Evolutionary conservation across 2,888 invertebrate genomes (phyloP).

Genomic region (Hypomecis atomaria): DNA sequence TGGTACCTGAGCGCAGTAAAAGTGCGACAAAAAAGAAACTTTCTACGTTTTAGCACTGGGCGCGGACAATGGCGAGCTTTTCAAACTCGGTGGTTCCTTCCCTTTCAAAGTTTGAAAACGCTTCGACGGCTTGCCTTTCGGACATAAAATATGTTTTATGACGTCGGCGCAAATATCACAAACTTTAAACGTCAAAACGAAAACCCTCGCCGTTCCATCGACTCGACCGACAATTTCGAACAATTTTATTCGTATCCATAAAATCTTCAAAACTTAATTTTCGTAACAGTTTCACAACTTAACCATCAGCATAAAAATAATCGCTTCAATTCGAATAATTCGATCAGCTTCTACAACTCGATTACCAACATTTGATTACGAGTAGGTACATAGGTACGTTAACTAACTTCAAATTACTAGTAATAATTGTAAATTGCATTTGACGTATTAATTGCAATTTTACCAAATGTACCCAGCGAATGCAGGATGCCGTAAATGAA

Average conservation of each 20-base stretch:
- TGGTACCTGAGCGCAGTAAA: conserved; percentile 45
- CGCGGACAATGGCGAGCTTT: conserved; percentile 67
- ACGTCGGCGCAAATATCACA: conserved; percentile 74
- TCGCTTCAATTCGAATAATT: conserved; percentile 15
- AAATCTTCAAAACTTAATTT: conserved; percentile 7
- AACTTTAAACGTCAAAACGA: conserved; percentile 61
- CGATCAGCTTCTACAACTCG: conserved; percentile 18
- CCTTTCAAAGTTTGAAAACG: conserved; percentile 73
- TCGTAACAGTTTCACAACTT: conserved; percentile 15
- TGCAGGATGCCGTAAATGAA: conserved; percentile 6
- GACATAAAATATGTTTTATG: conserved; percentile 82
- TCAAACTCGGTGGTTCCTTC: conserved; percentile 65
- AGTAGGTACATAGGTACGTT: conserved; percentile 17
- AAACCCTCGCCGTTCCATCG: conserved; percentile 12
- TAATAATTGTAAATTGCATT: conserved; percentile 23
- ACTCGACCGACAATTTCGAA: conserved; percentile 1
- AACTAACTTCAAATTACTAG: conserved; percentile 18
- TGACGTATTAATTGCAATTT: conserved; percentile 19
- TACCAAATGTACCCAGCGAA: conserved; percentile 1
- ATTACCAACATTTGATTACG: conserved; percentile 21
- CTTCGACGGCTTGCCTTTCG: conserved; percentile 60
- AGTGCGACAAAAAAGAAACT: conserved; percentile 59
- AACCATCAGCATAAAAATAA: conserved; percentile 13
- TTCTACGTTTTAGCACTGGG: conserved; percentile 75
- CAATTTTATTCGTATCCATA: conserved; percentile 11